Conservation (phyloP, 2,888 invertebrate genomes). For the Cataglyphis rosenhaueri region DNA sequence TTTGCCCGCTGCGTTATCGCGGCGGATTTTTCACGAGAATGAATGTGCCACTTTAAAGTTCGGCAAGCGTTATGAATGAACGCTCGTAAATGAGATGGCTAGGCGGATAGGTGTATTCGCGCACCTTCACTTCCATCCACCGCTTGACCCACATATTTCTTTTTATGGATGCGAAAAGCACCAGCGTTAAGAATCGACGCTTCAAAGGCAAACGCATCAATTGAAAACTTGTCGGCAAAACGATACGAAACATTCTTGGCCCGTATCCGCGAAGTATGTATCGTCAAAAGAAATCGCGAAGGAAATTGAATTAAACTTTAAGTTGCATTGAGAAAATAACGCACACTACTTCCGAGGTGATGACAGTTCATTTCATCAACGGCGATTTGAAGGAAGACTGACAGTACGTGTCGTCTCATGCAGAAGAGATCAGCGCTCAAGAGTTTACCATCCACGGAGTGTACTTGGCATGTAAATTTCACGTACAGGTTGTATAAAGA, state of each 20-base stretch:
- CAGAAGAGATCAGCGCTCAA: constrained; percentile 42
- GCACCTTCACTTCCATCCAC: background rate
- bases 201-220: background rate
- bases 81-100: constrained; percentile 37
- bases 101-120: background rate
- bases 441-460: constrained; percentile 36
- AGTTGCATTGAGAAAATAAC: background rate
- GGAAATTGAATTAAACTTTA: background rate
- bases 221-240: background rate
- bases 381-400: constrained; percentile 11
- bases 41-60: constrained; percentile 47
- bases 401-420: constrained; percentile 11
- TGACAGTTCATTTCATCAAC: constrained; percentile 35
- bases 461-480: constrained; percentile 49
- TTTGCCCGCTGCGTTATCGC: constrained; percentile 21
- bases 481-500: constrained; percentile 22
- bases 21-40: constrained; percentile 41
- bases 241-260: background rate
- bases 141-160: constrained; percentile 21
- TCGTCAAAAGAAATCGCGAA: background rate
- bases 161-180: background rate
- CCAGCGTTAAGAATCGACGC: constrained; percentile 2
- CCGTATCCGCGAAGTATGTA: background rate
- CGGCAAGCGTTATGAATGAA: constrained; percentile 44
- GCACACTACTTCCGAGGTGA: background rate